phyloP scores from a whole-genome alignment of 2,113 vertebrate species.

The Centropristis striata region DNA sequence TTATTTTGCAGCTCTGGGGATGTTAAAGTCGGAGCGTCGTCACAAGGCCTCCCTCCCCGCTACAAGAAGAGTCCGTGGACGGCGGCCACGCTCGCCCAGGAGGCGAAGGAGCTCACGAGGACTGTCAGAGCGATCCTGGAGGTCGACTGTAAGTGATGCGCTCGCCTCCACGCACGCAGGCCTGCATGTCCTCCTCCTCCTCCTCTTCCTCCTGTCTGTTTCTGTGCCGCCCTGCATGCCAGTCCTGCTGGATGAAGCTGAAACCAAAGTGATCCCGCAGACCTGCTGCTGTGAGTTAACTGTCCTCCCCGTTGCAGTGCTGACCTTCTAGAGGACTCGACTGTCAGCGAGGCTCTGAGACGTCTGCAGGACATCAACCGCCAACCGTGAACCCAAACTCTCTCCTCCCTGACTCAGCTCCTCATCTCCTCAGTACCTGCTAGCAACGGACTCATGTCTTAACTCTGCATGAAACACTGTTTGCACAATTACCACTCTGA shows the following conservation, averaged over 20 bases:
- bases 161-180: conserved; percentile 9
- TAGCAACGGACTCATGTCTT: conserved; percentile 28
- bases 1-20: conserved; percentile 69
- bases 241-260: conserved; percentile 5
- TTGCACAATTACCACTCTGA: neutral
- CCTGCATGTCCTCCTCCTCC: conserved; percentile 45
- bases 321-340: conserved; percentile 71
- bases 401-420: conserved; percentile 9
- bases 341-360: conserved; percentile 1
- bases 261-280: conserved; percentile 11
- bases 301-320: conserved; percentile 72
- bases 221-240: conserved; percentile 57
- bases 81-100: conserved; percentile 84
- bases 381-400: neutral
- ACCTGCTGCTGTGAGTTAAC: conserved; percentile 41
- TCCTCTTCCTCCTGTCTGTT: conserved; percentile 24
- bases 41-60: conserved; percentile 75
- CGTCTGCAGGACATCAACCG: neutral
- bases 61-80: conserved; percentile 81
- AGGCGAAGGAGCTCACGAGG: conserved; percentile 90
- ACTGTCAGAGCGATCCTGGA: conserved; percentile 90
- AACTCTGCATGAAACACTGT: conserved; percentile 54
- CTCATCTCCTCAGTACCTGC: conserved; percentile 39
- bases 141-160: conserved; percentile 90
- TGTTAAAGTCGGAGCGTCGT: conserved; percentile 73